Percentiles rank a stretch among this genome's conserved stretches.
phyloP scores from a whole-genome alignment of 2,113 vertebrate genomes.

The Lutjanus erythropterus region DNA sequence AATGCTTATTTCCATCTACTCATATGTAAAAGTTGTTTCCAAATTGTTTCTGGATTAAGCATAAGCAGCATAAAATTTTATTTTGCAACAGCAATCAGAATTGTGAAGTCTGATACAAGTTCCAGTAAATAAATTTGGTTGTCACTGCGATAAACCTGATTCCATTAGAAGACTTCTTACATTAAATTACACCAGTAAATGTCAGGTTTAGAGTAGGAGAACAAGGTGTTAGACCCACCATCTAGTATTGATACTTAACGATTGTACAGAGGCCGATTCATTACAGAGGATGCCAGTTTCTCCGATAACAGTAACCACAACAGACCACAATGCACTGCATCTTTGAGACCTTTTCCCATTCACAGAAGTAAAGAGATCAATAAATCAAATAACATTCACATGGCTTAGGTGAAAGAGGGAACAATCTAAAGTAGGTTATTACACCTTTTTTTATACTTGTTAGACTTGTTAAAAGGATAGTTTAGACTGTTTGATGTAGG shows the following conservation, averaged over 20 bases:
- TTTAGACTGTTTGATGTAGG: too few species aligned
- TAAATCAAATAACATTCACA: neutral
- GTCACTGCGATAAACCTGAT: neutral
- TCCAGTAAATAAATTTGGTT: too few species aligned
- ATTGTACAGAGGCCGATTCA: neutral
- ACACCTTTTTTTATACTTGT: too few species aligned
- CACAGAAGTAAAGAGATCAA: neutral
- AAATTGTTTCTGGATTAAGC: neutral
- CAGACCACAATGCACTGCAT: neutral
- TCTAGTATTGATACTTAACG: neutral
- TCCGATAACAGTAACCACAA: slow-evolving; percentile 1
- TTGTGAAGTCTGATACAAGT: neutral
- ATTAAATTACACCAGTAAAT: slow-evolving; percentile 16
- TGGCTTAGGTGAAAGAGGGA: neutral
- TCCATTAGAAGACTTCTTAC: neutral
- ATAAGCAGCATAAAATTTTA: neutral
- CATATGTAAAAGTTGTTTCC: neutral
- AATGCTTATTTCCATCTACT: neutral
- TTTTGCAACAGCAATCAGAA: neutral
- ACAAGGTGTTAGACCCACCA: neutral
- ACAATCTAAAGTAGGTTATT: neutral
- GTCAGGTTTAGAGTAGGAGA: neutral
- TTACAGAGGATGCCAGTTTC: neutral
- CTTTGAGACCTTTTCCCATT: neutral
- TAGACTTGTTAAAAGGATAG: too few species aligned